Base-by-base conservation (phyloP, 2,797 vertebrate species). In the Huso huso region DNA sequence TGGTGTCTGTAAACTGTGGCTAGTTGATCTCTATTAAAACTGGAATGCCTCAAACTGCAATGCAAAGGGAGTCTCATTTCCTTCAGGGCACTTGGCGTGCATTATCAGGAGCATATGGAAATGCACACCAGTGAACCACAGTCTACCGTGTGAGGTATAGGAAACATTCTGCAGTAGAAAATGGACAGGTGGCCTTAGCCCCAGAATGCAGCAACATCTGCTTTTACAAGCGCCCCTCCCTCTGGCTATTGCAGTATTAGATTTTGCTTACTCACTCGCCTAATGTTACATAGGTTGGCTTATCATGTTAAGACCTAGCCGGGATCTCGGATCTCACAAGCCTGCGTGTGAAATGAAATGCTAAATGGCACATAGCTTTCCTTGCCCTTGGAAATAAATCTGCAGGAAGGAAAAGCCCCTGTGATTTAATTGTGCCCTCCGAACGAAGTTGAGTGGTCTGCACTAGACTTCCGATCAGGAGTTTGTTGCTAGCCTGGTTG, bases 221-320 rank as follows among this genome's bases (percentile, higher is more conserved):
- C 65, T 49, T 59, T 49, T 59, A 7, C 18, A 48, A 12, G 64
- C 52, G 8, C 51, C 65, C 48, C 8, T 12, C 12, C 57, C 4
- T 5, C 53, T 59, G 53, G 23, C 6, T 37, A 37, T 48, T 37
- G 55, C 18, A 52, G 52, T 48, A 37, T 66, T 66, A 48, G 55
- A 59, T 66, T 66, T 49, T 66, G 65, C 65, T 59, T 66, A 66
- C 49, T 49, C 65, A 59, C 53, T 58, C 37, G 48, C 53, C 55
- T 66, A 37, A 37, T 66, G 65, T 55, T 49, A 48, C 65, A 58
- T 8, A 7, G 65, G 51, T 23, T 65, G 12, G 10, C 6, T n/a
- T n/a, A 12, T 10, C 23, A 37, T 4, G 4, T 37, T 37, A 4
- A 37, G 23, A 4, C 23, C 23, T 3, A 4, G 23, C 23, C 23